Percentiles rank a stretch among this genome's conserved stretches.
Evolutionary conservation across 2,113 vertebrate genomes (phyloP).

Genomic region (Boleophthalmus pectinirostris): DNA sequence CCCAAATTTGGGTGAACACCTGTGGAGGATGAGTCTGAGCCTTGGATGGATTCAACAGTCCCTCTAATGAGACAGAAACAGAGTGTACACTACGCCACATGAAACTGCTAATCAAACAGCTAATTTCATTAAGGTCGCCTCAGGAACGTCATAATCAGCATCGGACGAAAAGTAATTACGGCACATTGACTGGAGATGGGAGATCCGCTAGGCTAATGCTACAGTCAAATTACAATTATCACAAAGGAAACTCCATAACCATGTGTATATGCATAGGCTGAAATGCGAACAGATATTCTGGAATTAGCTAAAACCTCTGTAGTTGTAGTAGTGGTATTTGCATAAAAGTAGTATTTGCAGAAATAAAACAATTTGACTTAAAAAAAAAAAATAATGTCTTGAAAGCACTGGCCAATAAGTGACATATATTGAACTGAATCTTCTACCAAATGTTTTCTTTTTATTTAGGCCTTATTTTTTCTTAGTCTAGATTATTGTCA

Average conservation of each 20-base stretch:
- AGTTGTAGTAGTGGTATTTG: background rate
- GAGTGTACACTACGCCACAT: constrained; percentile 29
- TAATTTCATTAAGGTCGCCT: constrained; percentile 57
- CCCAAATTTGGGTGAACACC: constrained; percentile 20
- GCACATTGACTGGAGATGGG: constrained; percentile 34
- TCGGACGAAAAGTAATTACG: constrained; percentile 38
- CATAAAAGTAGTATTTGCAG: background rate
- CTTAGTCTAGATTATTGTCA: no score
- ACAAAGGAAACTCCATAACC: constrained; percentile 13
- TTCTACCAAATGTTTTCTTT: no score
- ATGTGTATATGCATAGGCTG: background rate
- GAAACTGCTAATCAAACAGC: constrained; percentile 54
- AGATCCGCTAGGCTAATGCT: constrained; percentile 17
- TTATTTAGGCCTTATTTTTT: no score
- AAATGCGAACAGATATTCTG: background rate
- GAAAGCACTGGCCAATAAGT: no score
- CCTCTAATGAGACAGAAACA: constrained; percentile 46
- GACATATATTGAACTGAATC: no score
- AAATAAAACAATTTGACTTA: background rate
- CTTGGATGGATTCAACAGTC: constrained; percentile 31
- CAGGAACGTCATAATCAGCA: constrained; percentile 54
- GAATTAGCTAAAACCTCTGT: background rate
- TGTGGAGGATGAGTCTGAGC: constrained; percentile 20
- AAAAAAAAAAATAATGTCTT: background rate
- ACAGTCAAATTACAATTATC: constrained; percentile 1